phyloP scores from a whole-genome alignment of 2,797 vertebrate species.

The Sebastes trivittatus region DNA sequence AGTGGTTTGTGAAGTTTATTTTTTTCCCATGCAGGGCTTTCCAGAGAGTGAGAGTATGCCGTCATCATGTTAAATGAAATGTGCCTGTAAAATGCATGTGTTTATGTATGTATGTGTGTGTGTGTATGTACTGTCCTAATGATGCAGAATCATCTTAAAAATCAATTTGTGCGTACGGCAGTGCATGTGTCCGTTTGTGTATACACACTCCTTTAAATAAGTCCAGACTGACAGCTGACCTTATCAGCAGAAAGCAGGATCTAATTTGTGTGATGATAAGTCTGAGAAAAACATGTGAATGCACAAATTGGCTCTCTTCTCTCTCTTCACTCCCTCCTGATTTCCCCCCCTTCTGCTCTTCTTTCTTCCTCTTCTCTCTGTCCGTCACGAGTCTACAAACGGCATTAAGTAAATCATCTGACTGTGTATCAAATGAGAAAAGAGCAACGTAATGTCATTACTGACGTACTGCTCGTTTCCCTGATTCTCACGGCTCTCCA shows the following conservation, averaged over 20 bases:
- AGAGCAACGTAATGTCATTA: constrained; percentile 43
- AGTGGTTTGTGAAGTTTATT: background rate
- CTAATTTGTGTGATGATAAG: constrained; percentile 72
- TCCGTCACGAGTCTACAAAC: constrained; percentile 14
- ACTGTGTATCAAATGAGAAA: constrained; percentile 41
- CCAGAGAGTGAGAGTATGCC: background rate
- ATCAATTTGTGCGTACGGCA: background rate
- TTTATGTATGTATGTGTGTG: background rate
- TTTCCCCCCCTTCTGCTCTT: background rate
- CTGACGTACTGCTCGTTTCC: constrained; percentile 8
- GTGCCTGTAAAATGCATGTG: background rate
- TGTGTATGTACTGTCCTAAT: constrained; percentile 11
- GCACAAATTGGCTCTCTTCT: constrained; percentile 42
- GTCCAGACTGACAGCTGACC: constrained; percentile 73
- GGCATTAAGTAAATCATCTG: constrained; percentile 54
- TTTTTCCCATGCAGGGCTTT: background rate
- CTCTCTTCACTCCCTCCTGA: background rate
- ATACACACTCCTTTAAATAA: constrained; percentile 44
- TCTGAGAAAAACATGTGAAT: constrained; percentile 63
- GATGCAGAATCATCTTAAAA: constrained; percentile 29
- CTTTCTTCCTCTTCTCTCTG: background rate
- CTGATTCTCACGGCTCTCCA: constrained; percentile 38
- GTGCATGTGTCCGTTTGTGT: constrained; percentile 24
- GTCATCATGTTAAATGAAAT: background rate
- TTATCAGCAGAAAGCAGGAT: constrained; percentile 74